A percentile compares a stretch with the other conserved stretches of the same genome.
These are phyloP conservation scores for Odontamblyopus rebecca DNA, from an alignment of 2,797 vertebrate genomes.

Conservation along the genomic window DNA sequence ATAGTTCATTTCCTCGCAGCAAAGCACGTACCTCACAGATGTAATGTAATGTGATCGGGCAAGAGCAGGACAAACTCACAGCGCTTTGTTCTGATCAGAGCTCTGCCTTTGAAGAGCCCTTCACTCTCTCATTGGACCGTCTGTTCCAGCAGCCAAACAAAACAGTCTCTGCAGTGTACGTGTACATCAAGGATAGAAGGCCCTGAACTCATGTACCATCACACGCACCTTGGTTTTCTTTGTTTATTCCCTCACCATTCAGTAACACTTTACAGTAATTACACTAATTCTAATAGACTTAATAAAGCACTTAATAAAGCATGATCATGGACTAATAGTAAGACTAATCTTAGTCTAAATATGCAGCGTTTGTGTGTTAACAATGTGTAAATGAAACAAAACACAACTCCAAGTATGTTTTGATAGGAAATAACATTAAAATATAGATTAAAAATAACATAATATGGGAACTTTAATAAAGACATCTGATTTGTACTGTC, in stretches of 20 bases:
- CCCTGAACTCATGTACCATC: not conserved
- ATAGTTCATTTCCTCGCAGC: not conserved
- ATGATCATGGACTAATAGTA: too few species aligned
- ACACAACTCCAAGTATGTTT: too few species aligned
- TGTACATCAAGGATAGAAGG: not conserved
- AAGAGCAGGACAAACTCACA: not conserved
- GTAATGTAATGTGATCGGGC: not conserved
- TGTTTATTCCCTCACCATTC: not conserved
- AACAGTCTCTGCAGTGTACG: not conserved
- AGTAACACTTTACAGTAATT: too few species aligned
- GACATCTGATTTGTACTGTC: too few species aligned
- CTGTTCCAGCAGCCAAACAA: not conserved
- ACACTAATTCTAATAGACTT: too few species aligned
- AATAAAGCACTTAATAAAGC: too few species aligned
- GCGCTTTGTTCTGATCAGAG: not conserved
- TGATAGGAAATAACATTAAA: too few species aligned
- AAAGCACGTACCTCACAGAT: not conserved
- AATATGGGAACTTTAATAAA: too few species aligned
- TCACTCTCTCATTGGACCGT: not conserved
- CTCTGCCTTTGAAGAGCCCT: conserved; percentile 1
- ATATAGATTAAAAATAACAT: too few species aligned
- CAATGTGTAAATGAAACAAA: too few species aligned
- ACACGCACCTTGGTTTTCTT: not conserved
- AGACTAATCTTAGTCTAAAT: too few species aligned
- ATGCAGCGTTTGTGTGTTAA: too few species aligned